phyloP scores from a whole-genome alignment of 2,888 invertebrate species.

The Rhingia campestris region DNA sequence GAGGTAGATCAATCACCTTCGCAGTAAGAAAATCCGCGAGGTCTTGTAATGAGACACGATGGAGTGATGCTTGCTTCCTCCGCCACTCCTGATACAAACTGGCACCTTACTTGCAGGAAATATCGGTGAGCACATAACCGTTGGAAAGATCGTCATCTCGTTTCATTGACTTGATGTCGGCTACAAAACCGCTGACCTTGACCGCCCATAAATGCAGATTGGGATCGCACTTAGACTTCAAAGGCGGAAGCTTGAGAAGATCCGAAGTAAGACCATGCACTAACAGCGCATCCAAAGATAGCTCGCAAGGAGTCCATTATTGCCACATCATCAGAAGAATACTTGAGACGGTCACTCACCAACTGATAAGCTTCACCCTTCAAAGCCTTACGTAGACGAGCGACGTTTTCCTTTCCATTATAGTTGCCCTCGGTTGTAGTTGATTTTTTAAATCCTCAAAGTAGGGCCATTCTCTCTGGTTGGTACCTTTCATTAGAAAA shows the following conservation, averaged over 20 bases:
- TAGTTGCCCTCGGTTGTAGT: background rate
- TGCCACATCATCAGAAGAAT: slow-evolving; percentile 12
- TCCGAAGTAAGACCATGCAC: slow-evolving; percentile 26
- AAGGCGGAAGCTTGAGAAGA: slow-evolving; percentile 10
- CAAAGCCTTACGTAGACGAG: slow-evolving; percentile 2
- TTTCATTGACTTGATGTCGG: too few relatives aligned
- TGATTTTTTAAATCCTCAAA: background rate
- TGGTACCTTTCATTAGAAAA: background rate
- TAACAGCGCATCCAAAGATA: slow-evolving; percentile 13
- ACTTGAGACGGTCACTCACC: slow-evolving; percentile 6
- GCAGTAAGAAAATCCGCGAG: background rate
- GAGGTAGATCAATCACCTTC: background rate
- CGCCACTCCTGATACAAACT: background rate
- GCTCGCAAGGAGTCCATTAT: slow-evolving; percentile 4
- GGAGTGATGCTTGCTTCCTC: background rate
- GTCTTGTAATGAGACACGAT: background rate
- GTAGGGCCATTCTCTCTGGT: background rate
- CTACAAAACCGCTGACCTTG: too few relatives aligned
- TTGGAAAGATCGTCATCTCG: background rate
- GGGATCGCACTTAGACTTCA: slow-evolving; percentile 19
- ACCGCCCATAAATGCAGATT: too few relatives aligned
- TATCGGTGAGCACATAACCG: background rate
- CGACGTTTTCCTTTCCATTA: too few relatives aligned
- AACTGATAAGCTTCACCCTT: slow-evolving; percentile 10
- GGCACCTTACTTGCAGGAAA: background rate